Evolutionary conservation across 1,140 invertebrate species (phyloP).

Genomic region (Archegozetes longisetosus): DNA sequence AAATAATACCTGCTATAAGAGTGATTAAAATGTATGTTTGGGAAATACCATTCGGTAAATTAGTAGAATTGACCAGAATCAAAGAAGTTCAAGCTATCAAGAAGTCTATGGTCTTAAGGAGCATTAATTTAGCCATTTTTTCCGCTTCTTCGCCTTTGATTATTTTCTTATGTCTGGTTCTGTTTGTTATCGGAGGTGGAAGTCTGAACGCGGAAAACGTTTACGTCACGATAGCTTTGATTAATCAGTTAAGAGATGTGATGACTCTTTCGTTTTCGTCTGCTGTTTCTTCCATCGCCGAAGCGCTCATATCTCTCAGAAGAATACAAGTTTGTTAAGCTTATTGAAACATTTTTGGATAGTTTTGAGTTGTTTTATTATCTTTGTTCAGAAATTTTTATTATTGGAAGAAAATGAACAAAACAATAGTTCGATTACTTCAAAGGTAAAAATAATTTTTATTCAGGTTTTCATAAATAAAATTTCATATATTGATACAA

Average conservation of each 20-base stretch:
- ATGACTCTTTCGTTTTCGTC: slow-evolving; percentile 52
- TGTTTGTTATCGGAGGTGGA: slow-evolving; percentile 46
- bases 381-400: neutral
- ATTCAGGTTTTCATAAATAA: too few relatives aligned
- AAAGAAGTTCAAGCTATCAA: slow-evolving; percentile 49
- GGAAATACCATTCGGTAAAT: slow-evolving; percentile 55
- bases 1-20: slow-evolving; percentile 71
- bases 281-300: slow-evolving; percentile 38
- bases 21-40: slow-evolving; percentile 63
- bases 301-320: slow-evolving; percentile 43
- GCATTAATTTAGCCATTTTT: slow-evolving; percentile 38
- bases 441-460: too few relatives aligned
- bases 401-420: neutral
- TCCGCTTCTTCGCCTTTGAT: slow-evolving; percentile 43
- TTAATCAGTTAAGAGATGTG: slow-evolving; percentile 44
- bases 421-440: too few relatives aligned
- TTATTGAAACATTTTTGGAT: too few relatives aligned
- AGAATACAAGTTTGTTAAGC: slow-evolving; percentile 32
- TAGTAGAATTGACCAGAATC: slow-evolving; percentile 40
- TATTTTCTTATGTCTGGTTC: slow-evolving; percentile 52
- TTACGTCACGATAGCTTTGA: slow-evolving; percentile 52
- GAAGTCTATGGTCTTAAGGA: slow-evolving; percentile 46
- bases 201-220: slow-evolving; percentile 53
- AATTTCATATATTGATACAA: too few relatives aligned
- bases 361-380: neutral